These are phyloP conservation scores for Rhyacophila brunnea DNA, from an alignment of 1,140 invertebrate genomes.

Conservation along the genomic window DNA sequence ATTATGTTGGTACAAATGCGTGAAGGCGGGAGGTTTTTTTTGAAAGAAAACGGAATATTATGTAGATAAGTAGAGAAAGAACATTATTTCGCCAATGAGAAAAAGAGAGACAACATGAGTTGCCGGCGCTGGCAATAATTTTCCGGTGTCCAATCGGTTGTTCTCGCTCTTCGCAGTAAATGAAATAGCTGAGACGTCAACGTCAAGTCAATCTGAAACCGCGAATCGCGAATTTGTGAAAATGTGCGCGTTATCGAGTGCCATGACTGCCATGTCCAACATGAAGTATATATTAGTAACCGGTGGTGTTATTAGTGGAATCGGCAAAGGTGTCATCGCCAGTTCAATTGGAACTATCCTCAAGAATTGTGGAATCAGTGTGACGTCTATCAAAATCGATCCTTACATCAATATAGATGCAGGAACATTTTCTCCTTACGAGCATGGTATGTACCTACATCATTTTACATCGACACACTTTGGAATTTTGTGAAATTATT, in stretches of 20 bases:
- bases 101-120: no score
- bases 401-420: conserved; percentile 99
- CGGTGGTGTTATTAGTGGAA: conserved; percentile 96
- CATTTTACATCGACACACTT: not conserved
- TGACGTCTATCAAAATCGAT: conserved; percentile 98
- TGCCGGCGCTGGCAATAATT: no score
- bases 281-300: conserved; percentile 98
- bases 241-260: conserved; percentile 20
- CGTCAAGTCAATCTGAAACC: no score
- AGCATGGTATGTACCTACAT: conserved; percentile 77
- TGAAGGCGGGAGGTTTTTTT: no score
- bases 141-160: no score
- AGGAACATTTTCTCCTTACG: conserved; percentile 97
- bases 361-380: conserved; percentile 87
- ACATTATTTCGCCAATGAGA: no score
- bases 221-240: not conserved
- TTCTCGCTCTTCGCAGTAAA: no score
- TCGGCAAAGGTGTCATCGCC: conserved; percentile 97
- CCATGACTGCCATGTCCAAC: conserved; percentile 41
- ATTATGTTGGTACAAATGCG: no score
- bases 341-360: conserved; percentile 94
- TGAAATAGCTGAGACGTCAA: no score
- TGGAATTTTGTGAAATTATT: no score
- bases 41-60: no score
- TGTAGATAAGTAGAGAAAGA: no score